Evolutionary conservation across 1,140 invertebrate genomes (phyloP).

Genomic region (Drosophila jambulina): DNA sequence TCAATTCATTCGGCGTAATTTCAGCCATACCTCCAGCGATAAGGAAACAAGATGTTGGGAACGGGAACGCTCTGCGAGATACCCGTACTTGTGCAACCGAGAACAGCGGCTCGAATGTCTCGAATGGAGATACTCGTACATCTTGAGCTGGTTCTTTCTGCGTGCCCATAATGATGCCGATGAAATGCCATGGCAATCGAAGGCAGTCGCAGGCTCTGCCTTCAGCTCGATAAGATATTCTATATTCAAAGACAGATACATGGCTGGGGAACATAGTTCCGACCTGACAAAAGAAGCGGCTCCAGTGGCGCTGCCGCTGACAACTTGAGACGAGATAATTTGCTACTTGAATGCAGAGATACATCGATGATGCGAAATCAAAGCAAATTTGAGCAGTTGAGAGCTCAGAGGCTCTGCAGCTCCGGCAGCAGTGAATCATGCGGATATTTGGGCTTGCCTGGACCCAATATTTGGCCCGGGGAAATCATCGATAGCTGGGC

Average conservation of each 20-base stretch:
- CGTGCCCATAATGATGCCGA: conserved; percentile 54
- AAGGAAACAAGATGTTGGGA: conserved; percentile 29
- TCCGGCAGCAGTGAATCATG: conserved; percentile 16
- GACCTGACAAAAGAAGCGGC: conserved; percentile 60
- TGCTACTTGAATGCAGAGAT: conserved; percentile 71
- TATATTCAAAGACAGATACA: conserved; percentile 44
- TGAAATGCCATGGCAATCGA: conserved; percentile 59
- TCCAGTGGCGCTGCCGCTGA: conserved; percentile 50
- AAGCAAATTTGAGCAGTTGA: conserved; percentile 44
- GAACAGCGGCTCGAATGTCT: conserved; percentile 22
- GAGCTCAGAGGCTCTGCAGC: conserved; percentile 1
- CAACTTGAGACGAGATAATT: conserved; percentile 82
- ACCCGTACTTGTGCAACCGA: conserved; percentile 21
- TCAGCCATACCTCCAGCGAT: conserved; percentile 39
- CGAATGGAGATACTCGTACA: conserved; percentile 30
- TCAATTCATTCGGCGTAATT: conserved; percentile 51
- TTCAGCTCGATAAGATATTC: conserved; percentile 39
- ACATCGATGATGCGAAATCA: conserved; percentile 48
- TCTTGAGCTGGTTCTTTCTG: conserved; percentile 39
- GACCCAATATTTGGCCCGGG: conserved; percentile 29
- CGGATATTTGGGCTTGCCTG: conserved; percentile 26
- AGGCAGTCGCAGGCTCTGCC: conserved; percentile 20
- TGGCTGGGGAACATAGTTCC: conserved; percentile 36
- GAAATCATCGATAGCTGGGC: conserved; percentile 42
- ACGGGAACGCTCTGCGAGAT: conserved; percentile 5